Percentiles rank a stretch among this genome's conserved stretches.
Conservation (phyloP, 2,797 vertebrate species). For the Gila robusta region DNA sequence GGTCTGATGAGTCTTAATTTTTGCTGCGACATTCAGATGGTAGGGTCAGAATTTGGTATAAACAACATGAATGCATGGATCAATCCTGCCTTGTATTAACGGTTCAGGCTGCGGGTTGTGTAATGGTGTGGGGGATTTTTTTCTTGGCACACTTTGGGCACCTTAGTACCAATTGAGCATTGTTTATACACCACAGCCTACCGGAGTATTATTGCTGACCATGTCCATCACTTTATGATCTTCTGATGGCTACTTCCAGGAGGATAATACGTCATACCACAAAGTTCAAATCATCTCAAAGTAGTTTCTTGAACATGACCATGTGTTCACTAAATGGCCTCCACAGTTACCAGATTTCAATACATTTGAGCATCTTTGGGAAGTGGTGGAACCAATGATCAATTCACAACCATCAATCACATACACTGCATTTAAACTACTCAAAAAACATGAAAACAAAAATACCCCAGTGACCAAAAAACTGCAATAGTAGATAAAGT, state of each 20-base stretch:
- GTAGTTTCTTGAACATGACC: neutral
- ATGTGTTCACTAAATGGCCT: neutral
- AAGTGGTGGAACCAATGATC: neutral
- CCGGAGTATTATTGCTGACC: neutral
- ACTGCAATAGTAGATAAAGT: neutral
- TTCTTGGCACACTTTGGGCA: neutral
- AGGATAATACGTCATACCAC: neutral
- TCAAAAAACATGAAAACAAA: neutral
- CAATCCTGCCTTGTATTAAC: neutral
- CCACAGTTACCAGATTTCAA: neutral
- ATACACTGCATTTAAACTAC: neutral
- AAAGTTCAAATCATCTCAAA: neutral
- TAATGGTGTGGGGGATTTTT: neutral
- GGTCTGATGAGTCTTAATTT: too few species aligned
- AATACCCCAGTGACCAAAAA: neutral
- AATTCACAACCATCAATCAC: neutral
- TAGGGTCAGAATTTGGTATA: too few species aligned
- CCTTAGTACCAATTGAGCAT: neutral
- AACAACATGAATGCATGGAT: too few species aligned
- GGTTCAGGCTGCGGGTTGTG: neutral
- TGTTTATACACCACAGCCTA: neutral
- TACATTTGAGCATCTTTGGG: neutral
- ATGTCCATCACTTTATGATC: neutral
- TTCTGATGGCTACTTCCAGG: neutral
- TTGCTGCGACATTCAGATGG: too few species aligned